These are phyloP conservation scores for Bimastos eiseni DNA, from an alignment of 2,888 invertebrate species.

Conservation along the genomic window DNA sequence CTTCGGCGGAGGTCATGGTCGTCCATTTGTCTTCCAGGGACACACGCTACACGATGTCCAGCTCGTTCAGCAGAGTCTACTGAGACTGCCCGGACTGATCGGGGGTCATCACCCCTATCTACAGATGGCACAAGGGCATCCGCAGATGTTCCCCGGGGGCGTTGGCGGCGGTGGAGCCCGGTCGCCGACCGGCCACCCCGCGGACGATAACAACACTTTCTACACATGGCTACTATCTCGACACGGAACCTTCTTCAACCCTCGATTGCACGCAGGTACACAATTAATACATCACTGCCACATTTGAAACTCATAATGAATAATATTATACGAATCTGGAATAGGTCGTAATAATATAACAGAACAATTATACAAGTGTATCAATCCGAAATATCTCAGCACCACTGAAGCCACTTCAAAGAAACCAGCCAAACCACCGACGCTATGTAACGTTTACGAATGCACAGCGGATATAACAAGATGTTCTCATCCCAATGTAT, in stretches of 20 bases:
- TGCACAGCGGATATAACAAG: too few species aligned
- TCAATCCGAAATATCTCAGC: too few species aligned
- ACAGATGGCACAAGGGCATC: neutral
- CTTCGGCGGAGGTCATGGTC: neutral
- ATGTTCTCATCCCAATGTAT: neutral
- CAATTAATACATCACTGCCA: neutral
- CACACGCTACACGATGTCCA: neutral
- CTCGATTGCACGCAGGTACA: conserved; percentile 8
- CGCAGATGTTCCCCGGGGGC: neutral
- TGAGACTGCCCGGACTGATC: conserved; percentile 4
- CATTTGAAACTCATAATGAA: too few species aligned
- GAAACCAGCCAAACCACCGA: too few species aligned
- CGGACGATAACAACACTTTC: neutral
- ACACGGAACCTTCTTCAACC: neutral
- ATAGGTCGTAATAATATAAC: too few species aligned
- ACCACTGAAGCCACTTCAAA: too few species aligned
- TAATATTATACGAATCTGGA: too few species aligned
- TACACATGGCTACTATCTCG: conserved; percentile 10
- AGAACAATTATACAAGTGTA: too few species aligned
- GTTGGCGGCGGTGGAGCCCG: neutral
- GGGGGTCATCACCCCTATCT: conserved; percentile 17
- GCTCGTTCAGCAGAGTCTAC: conserved; percentile 7
- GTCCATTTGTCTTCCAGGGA: neutral
- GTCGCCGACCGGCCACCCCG: neutral
- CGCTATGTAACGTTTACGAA: too few species aligned